Evolutionary conservation across 2,797 vertebrate species (phyloP).

Genomic region (Hapalemur alaotrensis): DNA sequence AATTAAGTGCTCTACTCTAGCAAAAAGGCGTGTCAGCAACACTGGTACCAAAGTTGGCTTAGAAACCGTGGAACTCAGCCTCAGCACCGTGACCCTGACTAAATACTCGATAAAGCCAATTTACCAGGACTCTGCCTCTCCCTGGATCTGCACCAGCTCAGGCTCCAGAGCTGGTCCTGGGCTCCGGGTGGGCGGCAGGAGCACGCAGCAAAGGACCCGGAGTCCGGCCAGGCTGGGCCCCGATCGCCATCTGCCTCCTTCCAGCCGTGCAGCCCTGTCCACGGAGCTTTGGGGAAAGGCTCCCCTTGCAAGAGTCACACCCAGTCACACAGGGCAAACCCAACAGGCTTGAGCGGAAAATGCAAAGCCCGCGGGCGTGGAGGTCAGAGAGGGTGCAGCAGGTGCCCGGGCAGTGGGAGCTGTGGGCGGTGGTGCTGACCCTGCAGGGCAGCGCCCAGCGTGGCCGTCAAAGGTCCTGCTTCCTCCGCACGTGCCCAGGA

Average conservation of each 20-base stretch:
- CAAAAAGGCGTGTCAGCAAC: fast-evolving
- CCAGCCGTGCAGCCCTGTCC: background rate
- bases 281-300: background rate
- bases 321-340: background rate
- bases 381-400: fast-evolving
- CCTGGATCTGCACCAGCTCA: background rate
- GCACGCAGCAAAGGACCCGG: background rate
- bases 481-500: fast-evolving
- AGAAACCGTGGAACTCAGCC: background rate
- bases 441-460: fast-evolving
- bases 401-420: background rate
- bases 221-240: background rate
- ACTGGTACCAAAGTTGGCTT: background rate
- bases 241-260: fast-evolving
- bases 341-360: background rate
- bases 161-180: background rate
- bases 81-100: background rate
- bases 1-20: background rate
- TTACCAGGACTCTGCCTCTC: background rate
- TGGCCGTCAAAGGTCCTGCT: background rate
- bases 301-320: too few species aligned
- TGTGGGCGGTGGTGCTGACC: fast-evolving
- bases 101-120: background rate
- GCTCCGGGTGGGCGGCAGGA: fast-evolving
- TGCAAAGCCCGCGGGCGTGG: fast-evolving